Base-by-base conservation (phyloP, 2,888 invertebrate genomes). In the Torymus texanus region DNA sequence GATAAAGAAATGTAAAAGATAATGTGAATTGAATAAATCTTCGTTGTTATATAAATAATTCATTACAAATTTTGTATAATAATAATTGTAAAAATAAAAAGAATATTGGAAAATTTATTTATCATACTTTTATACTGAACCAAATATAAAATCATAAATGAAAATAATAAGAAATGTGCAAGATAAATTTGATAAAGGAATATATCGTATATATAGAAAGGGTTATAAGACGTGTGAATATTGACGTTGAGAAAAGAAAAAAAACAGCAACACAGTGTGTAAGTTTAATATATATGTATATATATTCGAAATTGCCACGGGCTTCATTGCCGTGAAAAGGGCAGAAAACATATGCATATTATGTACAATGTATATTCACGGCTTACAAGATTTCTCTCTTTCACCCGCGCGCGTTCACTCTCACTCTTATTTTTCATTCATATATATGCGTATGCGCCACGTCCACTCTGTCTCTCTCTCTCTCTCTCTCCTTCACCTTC, bases 311-410 rank as follows among this genome's bases (percentile, higher is more conserved):
- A 83, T 75, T 82, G 78, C 83, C 84, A 84, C 84, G 82, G 75
- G 79, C 62, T 71, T 70, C 81, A 84, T 82, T 79, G 84, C 75
- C 84, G 84, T 83, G 84, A 18, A 50, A 63, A 77, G 72, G 50
- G 58, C 51, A 61, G 82, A 82, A 84, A 86, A 87, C 85, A 81
- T 87, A 84, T 85, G 83, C 83, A 84, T 71, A 41, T 80, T 87
- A 85, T 87, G 73, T 85, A 87, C 85, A 86, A 81, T 41, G 41
- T 41, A 41, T 82, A 81, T 84, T 79, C 79, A 78, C 78, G 83
- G 56, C 82, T 80, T 83, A 81, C 82, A 82, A 72, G 65, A 66
- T 63, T 76, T 63, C 13, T 56, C 62, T 55, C 8, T 63, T 41
- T 41, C 41, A 41, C 41, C 41, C 41, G 41, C 29, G 29, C 29